phyloP scores from a whole-genome alignment of 1,140 invertebrate species.

The Theocolax elegans region DNA sequence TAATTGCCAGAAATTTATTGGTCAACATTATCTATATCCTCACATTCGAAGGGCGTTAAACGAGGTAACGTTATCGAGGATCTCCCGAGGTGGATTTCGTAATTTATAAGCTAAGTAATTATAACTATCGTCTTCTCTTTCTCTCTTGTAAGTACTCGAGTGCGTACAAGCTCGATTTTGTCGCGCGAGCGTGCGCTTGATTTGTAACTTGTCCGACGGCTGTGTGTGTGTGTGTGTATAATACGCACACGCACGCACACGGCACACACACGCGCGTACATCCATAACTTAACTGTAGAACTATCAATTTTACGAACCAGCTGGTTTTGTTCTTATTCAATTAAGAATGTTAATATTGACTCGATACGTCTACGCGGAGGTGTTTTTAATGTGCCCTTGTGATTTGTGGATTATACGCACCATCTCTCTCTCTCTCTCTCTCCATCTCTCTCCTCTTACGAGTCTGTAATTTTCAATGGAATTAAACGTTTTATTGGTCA shows the following conservation, averaged over 20 bases:
- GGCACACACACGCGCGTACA: no score
- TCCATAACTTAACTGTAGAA: no score
- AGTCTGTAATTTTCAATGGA: not conserved
- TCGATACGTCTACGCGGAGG: not conserved
- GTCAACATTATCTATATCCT: not conserved
- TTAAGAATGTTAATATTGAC: slow-evolving; percentile 23
- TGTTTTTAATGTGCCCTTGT: slow-evolving; percentile 11
- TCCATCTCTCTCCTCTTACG: not conserved
- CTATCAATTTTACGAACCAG: slow-evolving; percentile 10
- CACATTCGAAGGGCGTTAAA: no score
- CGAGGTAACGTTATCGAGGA: slow-evolving; percentile 49
- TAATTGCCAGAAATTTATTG: slow-evolving; percentile 45
- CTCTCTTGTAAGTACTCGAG: slow-evolving; percentile 48
- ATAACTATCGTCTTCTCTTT: slow-evolving; percentile 44
- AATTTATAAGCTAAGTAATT: slow-evolving; percentile 56
- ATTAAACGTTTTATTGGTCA: not conserved
- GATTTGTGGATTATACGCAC: slow-evolving; percentile 17
- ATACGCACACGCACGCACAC: no score
- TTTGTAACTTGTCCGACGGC: slow-evolving; percentile 41
- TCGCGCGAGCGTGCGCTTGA: slow-evolving; percentile 40
- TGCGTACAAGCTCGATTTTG: slow-evolving; percentile 48
- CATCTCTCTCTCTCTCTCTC: no score
- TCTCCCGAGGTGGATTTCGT: slow-evolving; percentile 46
- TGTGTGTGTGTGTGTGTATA: no score
- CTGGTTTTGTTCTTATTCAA: not conserved